Evolutionary conservation across 2,113 vertebrate genomes (phyloP).

Genomic region (Stegastes partitus): DNA sequence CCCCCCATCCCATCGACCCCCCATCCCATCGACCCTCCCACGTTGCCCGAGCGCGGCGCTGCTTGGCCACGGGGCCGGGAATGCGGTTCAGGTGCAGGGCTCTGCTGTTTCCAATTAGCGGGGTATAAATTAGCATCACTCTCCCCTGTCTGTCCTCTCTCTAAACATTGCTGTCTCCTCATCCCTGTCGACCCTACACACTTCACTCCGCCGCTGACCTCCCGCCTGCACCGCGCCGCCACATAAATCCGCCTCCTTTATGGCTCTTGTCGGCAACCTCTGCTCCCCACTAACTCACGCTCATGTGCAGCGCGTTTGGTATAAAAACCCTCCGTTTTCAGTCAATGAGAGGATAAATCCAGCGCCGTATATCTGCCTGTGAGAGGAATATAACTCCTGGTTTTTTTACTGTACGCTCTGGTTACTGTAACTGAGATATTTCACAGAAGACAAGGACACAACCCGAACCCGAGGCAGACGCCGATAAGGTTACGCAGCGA

Average conservation of each 20-base stretch:
- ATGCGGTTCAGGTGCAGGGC: constrained; percentile 84
- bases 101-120: constrained; percentile 86
- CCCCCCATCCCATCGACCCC: constrained; percentile 65
- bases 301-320: constrained; percentile 62
- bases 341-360: constrained; percentile 69
- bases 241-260: constrained; percentile 84
- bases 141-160: constrained; percentile 81
- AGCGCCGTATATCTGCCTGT: constrained; percentile 44
- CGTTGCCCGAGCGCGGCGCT: constrained; percentile 33
- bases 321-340: constrained; percentile 68
- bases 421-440: constrained; percentile 67
- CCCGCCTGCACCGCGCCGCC: constrained; percentile 58
- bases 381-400: constrained; percentile 67
- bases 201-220: constrained; percentile 80
- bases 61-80: constrained; percentile 64
- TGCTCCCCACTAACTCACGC: constrained; percentile 70
- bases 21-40: constrained; percentile 79
- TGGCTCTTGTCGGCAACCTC: constrained; percentile 78
- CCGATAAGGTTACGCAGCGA: constrained; percentile 63
- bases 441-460: constrained; percentile 61
- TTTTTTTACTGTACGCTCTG: constrained; percentile 68
- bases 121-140: constrained; percentile 84
- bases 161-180: constrained; percentile 84
- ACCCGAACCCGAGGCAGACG: constrained; percentile 27
- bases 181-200: constrained; percentile 81